These are phyloP conservation scores for Porites lobata DNA, from an alignment of 92 coral and sea anemone genomes.

Conservation along the genomic window DNA sequence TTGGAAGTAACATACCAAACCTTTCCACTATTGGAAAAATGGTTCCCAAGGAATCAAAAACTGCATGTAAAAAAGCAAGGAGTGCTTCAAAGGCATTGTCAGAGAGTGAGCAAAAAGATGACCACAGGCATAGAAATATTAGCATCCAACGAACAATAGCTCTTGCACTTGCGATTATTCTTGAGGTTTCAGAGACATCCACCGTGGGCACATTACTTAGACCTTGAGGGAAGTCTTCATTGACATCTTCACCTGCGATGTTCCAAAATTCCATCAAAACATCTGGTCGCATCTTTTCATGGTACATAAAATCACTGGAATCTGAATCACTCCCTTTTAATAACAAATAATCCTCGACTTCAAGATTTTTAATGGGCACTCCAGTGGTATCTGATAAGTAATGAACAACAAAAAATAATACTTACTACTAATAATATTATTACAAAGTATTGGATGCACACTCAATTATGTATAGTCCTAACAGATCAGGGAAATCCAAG, in stretches of 20 bases:
- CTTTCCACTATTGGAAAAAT: slow-evolving; percentile 48
- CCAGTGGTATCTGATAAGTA: neutral
- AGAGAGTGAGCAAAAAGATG: slow-evolving; percentile 77
- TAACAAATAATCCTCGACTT: neutral
- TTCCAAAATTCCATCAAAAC: neutral
- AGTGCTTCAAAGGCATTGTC: slow-evolving; percentile 80
- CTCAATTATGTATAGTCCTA: too few relatives aligned
- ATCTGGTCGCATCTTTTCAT: slow-evolving; percentile 18
- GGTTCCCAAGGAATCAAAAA: slow-evolving; percentile 60
- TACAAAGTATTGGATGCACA: neutral
- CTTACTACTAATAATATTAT: neutral
- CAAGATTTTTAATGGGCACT: neutral
- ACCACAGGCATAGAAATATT: slow-evolving; percentile 74
- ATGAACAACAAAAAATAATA: neutral
- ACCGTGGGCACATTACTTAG: too few relatives aligned
- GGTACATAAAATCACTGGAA: slow-evolving; percentile 9
- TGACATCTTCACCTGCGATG: neutral
- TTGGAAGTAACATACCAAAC: slow-evolving; percentile 35
- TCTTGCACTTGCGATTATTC: too few relatives aligned
- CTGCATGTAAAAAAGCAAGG: slow-evolving; percentile 39
- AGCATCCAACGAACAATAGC: slow-evolving; percentile 57
- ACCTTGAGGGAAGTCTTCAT: too few relatives aligned
- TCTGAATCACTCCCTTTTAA: neutral
- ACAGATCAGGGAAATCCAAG: too few relatives aligned
- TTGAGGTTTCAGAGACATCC: too few relatives aligned